These are phyloP conservation scores for Gavia stellata DNA, from an alignment of 2,113 vertebrate species.

Conservation along the genomic window DNA sequence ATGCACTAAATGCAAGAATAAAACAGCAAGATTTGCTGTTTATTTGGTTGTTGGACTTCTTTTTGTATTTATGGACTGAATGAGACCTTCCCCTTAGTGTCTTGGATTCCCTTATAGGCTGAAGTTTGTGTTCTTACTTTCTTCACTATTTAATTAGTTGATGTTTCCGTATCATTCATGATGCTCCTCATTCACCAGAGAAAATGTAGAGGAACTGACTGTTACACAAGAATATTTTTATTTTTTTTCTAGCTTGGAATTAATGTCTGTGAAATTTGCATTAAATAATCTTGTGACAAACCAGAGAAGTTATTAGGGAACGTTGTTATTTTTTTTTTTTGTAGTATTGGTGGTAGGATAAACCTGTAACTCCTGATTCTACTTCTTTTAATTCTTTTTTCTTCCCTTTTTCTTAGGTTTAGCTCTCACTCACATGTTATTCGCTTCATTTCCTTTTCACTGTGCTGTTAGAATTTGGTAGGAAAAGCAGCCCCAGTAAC, in stretches of 20 bases:
- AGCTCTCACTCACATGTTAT: not conserved
- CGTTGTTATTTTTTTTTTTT: not conserved
- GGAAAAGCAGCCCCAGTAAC: not conserved
- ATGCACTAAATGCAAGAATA: not conserved
- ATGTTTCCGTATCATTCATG: not conserved
- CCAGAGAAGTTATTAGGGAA: not conserved
- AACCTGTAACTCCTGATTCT: not conserved
- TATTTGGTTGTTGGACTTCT: rapidly evolving
- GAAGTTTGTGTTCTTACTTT: not conserved
- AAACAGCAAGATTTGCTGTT: not conserved
- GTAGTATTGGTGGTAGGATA: not conserved
- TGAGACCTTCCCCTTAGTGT: not conserved
- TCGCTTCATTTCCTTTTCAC: not conserved
- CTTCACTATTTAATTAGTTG: not conserved
- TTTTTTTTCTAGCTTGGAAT: not conserved
- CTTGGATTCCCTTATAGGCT: not conserved
- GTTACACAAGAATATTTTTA: not conserved
- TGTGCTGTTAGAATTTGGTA: not conserved
- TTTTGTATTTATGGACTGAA: not conserved
- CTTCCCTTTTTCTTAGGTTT: not conserved
- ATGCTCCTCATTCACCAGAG: not conserved
- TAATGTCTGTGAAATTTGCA: not conserved
- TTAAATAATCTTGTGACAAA: not conserved
- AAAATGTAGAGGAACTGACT: not conserved
- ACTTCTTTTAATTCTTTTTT: not conserved